Base-by-base conservation (phyloP, 2,888 invertebrate species). In the Girardia tigrina region DNA sequence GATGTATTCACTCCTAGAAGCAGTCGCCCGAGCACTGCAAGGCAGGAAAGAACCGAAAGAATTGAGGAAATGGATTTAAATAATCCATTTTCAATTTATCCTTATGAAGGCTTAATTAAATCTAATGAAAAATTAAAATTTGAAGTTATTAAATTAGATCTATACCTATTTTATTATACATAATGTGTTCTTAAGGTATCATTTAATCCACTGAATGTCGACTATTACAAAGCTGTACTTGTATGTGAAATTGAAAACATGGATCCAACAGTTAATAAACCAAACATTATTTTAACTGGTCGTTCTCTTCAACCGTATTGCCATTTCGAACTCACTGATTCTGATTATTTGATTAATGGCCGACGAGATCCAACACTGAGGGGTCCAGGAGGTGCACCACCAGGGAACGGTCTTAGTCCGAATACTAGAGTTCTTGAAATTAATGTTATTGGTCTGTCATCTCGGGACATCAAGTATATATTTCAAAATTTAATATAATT, bases 301-400 rank as follows among this genome's bases (percentile, higher is more conserved):
- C 87, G 86, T 79, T 88, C 89, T 78, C 80, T 89, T 73, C 85
- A 89, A 78, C 89, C 90, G 0, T 88, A 88, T 79, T 89, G 88
- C 79, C 89, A 90, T 81, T 88, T 90, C 79, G 89, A 89, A 78
- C 84, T 89, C 70, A 87, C 88, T 78, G 88, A 88, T 77, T 88
- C 88, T 73, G 88, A 89, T 82, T 89, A 89, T 81, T 81, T 89
- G 42, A 70, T 79, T 8, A 80, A 81, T 71, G 82, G 82, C 23
- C 80, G 82, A 12, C 79, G 84, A 12, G 82, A 83, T 75, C 82
- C 84, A 1, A 83, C 82, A 75, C 80, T 83, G 77, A 78, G 81
- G 42, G 82, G 83, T 1, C 83, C 83, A 12, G 80, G 80, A 14
- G 83, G 83, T 0, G 80, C 82, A 1, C 80, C 82, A 1, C 81